Evolutionary conservation across 2,888 invertebrate species (phyloP).

Genomic region (Sclerodermus sp.): DNA sequence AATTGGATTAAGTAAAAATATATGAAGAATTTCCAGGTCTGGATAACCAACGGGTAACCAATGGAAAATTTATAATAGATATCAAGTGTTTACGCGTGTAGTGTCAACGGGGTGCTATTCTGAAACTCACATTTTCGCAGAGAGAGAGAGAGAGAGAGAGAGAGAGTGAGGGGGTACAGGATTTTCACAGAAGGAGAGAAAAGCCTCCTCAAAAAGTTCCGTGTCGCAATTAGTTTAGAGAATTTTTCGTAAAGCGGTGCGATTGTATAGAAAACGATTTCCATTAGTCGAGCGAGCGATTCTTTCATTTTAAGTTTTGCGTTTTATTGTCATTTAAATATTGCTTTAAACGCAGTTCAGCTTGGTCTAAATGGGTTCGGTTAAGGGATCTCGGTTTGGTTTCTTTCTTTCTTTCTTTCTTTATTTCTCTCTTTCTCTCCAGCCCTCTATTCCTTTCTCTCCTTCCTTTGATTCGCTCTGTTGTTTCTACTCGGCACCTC

Average conservation of each 20-base stretch:
- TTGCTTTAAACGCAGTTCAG: constrained; percentile 26
- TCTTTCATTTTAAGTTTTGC: constrained; percentile 5
- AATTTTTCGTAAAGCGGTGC: too few relatives aligned
- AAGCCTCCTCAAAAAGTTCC: too few relatives aligned
- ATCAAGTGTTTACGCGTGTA: too few relatives aligned
- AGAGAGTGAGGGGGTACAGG: neutral
- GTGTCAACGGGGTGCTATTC: too few relatives aligned
- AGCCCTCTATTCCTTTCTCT: neutral
- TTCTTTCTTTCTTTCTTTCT: neutral
- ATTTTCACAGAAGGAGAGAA: too few relatives aligned
- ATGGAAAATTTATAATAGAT: too few relatives aligned
- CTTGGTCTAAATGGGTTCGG: too few relatives aligned
- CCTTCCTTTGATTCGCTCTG: too few relatives aligned
- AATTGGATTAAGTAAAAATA: too few relatives aligned
- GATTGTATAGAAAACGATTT: constrained; percentile 25
- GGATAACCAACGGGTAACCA: neutral
- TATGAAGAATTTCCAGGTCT: neutral
- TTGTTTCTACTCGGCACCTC: neutral
- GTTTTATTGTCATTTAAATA: constrained; percentile 32
- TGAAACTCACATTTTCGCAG: too few relatives aligned
- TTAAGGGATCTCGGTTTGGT: neutral
- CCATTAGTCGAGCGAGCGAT: constrained; percentile 19
- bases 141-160: too few relatives aligned
- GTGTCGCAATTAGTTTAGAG: too few relatives aligned
- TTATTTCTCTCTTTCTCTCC: neutral